phyloP scores from a whole-genome alignment of 2,797 vertebrate species.

The Acrossocheilus wenchowensis region DNA sequence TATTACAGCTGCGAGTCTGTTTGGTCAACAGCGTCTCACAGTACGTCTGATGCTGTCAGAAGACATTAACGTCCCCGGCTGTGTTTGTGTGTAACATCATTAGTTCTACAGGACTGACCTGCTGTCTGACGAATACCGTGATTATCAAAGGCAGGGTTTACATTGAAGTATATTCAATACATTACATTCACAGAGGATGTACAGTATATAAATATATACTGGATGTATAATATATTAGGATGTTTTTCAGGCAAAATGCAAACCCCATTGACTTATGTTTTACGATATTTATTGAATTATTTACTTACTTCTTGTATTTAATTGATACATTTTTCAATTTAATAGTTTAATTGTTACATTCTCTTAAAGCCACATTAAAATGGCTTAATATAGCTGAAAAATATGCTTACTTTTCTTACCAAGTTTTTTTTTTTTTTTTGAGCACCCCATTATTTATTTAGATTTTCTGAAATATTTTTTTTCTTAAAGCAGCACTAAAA shows the following conservation, averaged over 20 bases:
- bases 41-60: background rate
- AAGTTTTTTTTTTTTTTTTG: too few species aligned
- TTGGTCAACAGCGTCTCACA: background rate
- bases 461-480: background rate
- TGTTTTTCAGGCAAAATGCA: background rate
- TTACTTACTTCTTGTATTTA: background rate
- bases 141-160: background rate
- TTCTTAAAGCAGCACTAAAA: background rate
- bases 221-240: too few species aligned
- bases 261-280: background rate
- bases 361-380: background rate
- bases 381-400: background rate
- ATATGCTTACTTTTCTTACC: too few species aligned
- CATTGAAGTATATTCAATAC: background rate
- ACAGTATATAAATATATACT: background rate
- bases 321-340: background rate
- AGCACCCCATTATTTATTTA: background rate
- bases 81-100: background rate
- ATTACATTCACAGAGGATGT: background rate
- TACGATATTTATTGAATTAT: background rate
- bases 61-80: background rate
- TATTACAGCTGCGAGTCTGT: background rate
- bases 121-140: background rate
- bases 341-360: background rate
- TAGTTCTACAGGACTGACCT: background rate